These are phyloP conservation scores for Pelochelys cantorii DNA, from an alignment of 2,797 vertebrate species.

Conservation along the genomic window DNA sequence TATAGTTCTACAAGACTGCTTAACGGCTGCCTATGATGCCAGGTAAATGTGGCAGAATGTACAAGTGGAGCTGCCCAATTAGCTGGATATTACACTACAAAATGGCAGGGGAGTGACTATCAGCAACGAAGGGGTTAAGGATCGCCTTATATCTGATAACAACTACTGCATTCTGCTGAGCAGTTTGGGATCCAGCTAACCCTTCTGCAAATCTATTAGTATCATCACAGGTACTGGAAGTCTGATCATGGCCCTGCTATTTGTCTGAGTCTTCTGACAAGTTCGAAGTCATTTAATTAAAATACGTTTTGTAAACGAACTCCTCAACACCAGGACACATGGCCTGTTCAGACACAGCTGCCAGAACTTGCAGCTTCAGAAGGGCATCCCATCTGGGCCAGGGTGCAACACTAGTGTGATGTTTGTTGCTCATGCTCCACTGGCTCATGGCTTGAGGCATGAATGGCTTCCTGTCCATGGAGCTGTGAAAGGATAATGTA, in stretches of 20 bases:
- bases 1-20: background rate
- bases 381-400: background rate
- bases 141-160: fast-evolving
- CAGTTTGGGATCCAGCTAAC: background rate
- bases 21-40: background rate
- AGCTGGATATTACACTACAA: background rate
- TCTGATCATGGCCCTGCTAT: background rate
- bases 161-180: background rate
- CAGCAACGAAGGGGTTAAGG: fast-evolving
- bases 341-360: background rate
- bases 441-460: fast-evolving
- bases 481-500: background rate
- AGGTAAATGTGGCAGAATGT: fast-evolving
- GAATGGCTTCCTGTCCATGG: background rate
- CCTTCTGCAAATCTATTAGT: fast-evolving
- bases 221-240: background rate
- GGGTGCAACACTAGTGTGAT: fast-evolving
- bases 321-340: background rate
- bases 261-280: fast-evolving
- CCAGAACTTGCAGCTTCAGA: fast-evolving
- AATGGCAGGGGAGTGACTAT: background rate
- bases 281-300: fast-evolving
- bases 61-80: background rate
- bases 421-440: background rate
- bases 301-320: fast-evolving